These are phyloP conservation scores for Rhinichthys klamathensis DNA, from an alignment of 2,113 vertebrate genomes.

Conservation along the genomic window DNA sequence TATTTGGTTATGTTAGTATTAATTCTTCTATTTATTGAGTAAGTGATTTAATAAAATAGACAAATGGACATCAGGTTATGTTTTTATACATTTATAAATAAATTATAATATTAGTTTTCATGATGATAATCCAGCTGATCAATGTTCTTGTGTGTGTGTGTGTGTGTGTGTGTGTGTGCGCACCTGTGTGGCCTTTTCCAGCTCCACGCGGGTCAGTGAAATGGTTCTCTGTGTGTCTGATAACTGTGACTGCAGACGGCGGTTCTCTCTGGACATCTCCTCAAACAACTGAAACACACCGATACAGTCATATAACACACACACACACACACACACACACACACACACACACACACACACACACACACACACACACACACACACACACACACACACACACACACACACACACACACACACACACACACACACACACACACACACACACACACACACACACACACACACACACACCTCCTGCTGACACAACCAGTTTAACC, in stretches of 20 bases:
- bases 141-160: not conserved
- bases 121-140: not conserved
- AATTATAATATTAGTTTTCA: not conserved
- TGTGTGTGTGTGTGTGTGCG: not conserved
- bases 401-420: not conserved
- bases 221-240: conserved; percentile 80
- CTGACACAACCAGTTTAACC: not conserved
- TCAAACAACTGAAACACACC: conserved; percentile 74
- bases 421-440: not conserved
- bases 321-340: not conserved
- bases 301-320: conserved; percentile 7
- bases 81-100: no score
- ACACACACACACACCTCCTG: not conserved
- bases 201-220: conserved; percentile 76
- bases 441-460: no score
- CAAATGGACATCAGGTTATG: no score
- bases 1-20: no score
- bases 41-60: no score
- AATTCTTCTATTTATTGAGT: no score
- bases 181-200: conserved; percentile 83
- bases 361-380: not conserved
- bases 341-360: not conserved
- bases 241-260: conserved; percentile 79
- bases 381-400: not conserved
- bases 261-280: conserved; percentile 79